Conservation (phyloP, 2,113 vertebrate species). For the Hippocampus comes region DNA sequence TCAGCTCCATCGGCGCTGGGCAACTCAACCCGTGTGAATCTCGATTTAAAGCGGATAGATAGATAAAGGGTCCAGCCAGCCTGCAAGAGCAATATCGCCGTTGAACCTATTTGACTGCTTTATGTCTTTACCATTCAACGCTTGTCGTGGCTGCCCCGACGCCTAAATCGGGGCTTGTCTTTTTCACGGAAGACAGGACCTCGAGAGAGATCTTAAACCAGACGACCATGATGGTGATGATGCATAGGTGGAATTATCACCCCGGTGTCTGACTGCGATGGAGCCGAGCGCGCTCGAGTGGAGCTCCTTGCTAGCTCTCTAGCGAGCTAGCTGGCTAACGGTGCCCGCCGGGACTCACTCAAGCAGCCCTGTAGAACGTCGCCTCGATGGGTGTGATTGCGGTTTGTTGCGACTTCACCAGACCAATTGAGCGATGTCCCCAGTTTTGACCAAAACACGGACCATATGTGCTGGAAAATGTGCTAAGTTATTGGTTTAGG, state of each 20-base stretch:
- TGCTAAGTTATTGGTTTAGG: constrained; percentile 50
- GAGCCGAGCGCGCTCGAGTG: constrained; percentile 48
- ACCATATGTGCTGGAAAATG: constrained; percentile 32
- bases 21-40: constrained; percentile 26
- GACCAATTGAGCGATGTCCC: constrained; percentile 13
- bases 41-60: constrained; percentile 26
- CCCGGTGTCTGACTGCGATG: constrained; percentile 67
- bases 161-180: not conserved
- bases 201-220: constrained; percentile 41
- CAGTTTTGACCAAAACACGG: constrained; percentile 21
- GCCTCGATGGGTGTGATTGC: constrained; percentile 46
- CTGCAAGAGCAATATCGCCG: constrained; percentile 3
- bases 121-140: not conserved
- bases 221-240: constrained; percentile 42
- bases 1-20: not conserved
- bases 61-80: constrained; percentile 39
- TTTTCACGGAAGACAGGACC: constrained; percentile 2
- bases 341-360: constrained; percentile 29
- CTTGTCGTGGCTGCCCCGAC: not conserved
- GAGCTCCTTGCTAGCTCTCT: constrained; percentile 50
- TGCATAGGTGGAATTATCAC: constrained; percentile 56
- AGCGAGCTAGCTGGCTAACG: constrained; percentile 50
- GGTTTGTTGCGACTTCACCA: constrained; percentile 4
- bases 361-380: constrained; percentile 23
- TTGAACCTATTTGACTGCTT: not conserved